These are phyloP conservation scores for Vollenhovia emeryi DNA, from an alignment of 1,140 invertebrate species.

Conservation along the genomic window DNA sequence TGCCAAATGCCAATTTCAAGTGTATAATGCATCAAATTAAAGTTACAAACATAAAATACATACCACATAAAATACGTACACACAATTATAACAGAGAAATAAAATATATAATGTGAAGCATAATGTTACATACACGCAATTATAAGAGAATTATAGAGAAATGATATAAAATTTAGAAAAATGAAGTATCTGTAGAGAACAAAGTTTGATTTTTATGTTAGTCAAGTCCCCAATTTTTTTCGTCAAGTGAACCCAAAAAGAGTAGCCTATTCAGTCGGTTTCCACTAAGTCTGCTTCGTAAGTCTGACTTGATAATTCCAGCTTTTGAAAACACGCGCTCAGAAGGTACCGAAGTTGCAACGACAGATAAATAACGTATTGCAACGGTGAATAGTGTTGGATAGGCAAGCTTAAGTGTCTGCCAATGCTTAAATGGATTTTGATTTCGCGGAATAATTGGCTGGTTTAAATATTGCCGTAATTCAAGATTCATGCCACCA, in stretches of 20 bases:
- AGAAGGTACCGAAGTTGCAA: not conserved
- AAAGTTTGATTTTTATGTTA: not conserved
- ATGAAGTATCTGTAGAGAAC: too few relatives aligned
- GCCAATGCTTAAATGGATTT: not conserved
- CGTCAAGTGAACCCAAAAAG: constrained; percentile 2
- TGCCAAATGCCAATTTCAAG: too few relatives aligned
- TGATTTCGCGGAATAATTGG: not conserved
- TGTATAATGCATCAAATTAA: too few relatives aligned
- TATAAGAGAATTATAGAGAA: too few relatives aligned
- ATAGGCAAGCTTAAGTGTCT: not conserved
- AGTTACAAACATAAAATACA: too few relatives aligned
- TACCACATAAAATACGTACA: too few relatives aligned
- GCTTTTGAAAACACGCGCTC: not conserved
- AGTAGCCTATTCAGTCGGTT: not conserved
- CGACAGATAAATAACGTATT: constrained; percentile 25
- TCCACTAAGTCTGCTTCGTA: constrained; percentile 14
- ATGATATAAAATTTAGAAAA: too few relatives aligned
- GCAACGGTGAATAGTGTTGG: not conserved
- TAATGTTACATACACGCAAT: too few relatives aligned
- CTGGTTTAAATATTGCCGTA: constrained; percentile 24
- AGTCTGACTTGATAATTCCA: constrained; percentile 15
- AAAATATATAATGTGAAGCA: too few relatives aligned
- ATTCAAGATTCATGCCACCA: constrained; percentile 8
- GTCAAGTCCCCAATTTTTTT: not conserved
- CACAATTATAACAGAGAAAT: too few relatives aligned